Evolutionary conservation across 30 jellyfish, hydroid and myxozoan species (phyloP).

Genomic region (Turritopsis dohrnii): DNA sequence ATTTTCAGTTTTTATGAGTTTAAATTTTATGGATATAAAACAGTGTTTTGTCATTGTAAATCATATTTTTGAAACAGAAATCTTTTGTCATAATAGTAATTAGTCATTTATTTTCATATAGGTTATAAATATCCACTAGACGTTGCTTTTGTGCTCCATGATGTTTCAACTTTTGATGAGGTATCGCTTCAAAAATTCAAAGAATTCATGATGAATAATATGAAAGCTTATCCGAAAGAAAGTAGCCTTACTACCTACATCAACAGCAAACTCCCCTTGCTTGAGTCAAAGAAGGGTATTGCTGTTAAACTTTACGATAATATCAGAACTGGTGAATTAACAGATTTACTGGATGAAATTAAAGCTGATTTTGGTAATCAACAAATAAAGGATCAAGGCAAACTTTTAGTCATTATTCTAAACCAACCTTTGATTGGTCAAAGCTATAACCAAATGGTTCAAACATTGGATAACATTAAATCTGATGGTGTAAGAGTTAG

Average conservation of each 20-base stretch:
- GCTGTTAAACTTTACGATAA: too few species aligned
- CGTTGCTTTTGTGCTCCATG: neutral
- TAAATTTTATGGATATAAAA: too few species aligned
- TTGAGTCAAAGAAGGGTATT: neutral
- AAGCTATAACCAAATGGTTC: neutral
- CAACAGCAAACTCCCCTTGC: neutral
- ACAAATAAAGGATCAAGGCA: neutral
- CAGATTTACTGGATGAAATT: neutral
- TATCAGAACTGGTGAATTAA: neutral
- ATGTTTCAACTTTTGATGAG: neutral
- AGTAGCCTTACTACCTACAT: neutral
- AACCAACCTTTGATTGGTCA: neutral
- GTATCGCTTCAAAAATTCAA: neutral
- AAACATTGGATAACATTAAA: neutral
- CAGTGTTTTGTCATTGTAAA: too few species aligned
- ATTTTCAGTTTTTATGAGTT: neutral
- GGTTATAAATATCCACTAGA: neutral
- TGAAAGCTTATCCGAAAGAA: neutral
- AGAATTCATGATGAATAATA: neutral
- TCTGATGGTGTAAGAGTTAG: constrained; percentile 2
- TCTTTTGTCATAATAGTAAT: neutral
- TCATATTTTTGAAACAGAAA: neutral
- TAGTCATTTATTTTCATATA: neutral
- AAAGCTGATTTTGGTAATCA: neutral
- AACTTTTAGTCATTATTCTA: neutral